Base-by-base conservation (phyloP, 2,797 vertebrate species). In the Rhinella marina region DNA sequence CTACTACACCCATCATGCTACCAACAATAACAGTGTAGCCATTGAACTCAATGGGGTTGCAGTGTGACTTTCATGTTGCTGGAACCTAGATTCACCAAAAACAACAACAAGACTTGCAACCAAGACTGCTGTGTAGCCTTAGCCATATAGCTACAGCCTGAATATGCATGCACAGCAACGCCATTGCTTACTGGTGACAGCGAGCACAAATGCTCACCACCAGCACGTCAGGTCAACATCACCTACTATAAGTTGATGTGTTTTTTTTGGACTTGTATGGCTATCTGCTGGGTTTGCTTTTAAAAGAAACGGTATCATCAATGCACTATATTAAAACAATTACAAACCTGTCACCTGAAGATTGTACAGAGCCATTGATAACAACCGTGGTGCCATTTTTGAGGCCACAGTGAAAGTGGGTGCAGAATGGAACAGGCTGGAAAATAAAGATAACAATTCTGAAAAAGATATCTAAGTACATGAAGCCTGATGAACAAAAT, bases 401-500 rank as follows among this genome's bases (percentile, higher is more conserved):
- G 1, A 91, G 23, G 11, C 90, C 89, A 16, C 56, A 48, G 17
- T 48, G 80, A 73, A 91, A 88, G 12, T 81, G 19, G 3, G 87
- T 85, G 56, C 17, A 79, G 66, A 91, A 90, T 7, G 91, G 90
- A 52, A 91, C 13, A 10, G 16, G 2, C 91, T 90, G 64, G n/a
- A 77, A 86, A 0, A 32, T 0, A 66, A 84, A 25, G 3, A 27
- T 27, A 12, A 48, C 3, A 89, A 61, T 41, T 86, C 19, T 66
- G 12, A 66, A 52, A 29, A 16, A 78, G 2, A 68, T 50, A 10
- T n/a, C 52, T 23, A 27, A 21, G 7, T 57, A 59, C 56, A 80
- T 78, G 21, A 7, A 13, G 25, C 19, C 8, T 76, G 11, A 54
- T n/a, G n/a, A 13, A 12, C 7, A 17, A 75, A 21, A 25, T 14